Conservation (phyloP, 2,797 vertebrate genomes). For the Ceryle rudis region DNA sequence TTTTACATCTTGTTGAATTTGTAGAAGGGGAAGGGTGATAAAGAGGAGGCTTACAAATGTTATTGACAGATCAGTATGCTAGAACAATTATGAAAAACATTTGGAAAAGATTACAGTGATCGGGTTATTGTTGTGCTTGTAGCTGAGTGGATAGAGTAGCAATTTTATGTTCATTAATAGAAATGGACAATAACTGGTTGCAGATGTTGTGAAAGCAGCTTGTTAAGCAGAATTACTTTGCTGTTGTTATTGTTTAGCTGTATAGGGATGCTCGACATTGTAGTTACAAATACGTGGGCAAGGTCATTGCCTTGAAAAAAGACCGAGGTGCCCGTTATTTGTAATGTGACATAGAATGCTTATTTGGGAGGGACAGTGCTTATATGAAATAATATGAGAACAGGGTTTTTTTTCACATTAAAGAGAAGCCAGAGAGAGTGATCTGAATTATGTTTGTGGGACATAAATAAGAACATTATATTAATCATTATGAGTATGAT, state of each 20-base stretch:
- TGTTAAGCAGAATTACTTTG: neutral
- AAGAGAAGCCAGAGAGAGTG: neutral
- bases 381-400: neutral
- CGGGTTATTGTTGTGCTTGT: slow-evolving; percentile 4
- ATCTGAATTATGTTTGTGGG: neutral
- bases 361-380: neutral
- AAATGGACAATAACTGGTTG: slow-evolving; percentile 39
- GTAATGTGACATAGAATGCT: neutral
- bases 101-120: neutral
- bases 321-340: neutral
- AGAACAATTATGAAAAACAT: neutral
- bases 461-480: neutral
- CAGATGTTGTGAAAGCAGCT: slow-evolving; percentile 32
- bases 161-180: slow-evolving; percentile 34
- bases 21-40: neutral
- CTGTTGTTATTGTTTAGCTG: neutral
- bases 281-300: neutral
- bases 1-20: neutral
- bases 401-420: neutral
- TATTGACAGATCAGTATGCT: neutral
- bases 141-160: neutral
- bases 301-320: neutral
- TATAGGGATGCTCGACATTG: neutral
- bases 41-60: neutral
- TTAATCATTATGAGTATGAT: neutral